Conservation (phyloP, 2,888 invertebrate genomes). For the Endotricha flammealis region DNA sequence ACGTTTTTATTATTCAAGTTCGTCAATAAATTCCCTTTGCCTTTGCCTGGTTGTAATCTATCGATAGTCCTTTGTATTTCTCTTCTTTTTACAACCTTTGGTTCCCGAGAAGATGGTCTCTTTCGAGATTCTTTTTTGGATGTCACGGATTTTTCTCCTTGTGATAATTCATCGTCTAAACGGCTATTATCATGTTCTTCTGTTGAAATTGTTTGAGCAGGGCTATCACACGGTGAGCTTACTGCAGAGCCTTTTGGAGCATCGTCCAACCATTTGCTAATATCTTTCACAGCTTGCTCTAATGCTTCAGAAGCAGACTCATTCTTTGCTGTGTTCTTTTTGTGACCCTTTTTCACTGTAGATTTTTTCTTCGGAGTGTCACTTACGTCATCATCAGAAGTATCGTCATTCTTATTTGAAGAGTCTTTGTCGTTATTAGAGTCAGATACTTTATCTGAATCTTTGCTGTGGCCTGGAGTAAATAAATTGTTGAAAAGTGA, state of each 20-base stretch:
- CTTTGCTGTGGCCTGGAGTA: constrained; percentile 37
- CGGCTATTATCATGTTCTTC: constrained; percentile 79
- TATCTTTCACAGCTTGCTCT: constrained; percentile 88
- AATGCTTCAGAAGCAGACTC: constrained; percentile 76
- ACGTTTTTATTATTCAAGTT: constrained; percentile 78
- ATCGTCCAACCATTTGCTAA: constrained; percentile 92
- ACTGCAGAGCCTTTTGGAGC: constrained; percentile 86
- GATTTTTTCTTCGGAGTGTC: constrained; percentile 40
- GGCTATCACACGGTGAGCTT: constrained; percentile 89
- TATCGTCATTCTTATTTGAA: constrained; percentile 31
- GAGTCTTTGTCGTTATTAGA: constrained; percentile 37
- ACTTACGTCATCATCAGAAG: constrained; percentile 36
- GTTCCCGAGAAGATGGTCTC: constrained; percentile 61
- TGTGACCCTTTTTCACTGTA: constrained; percentile 49
- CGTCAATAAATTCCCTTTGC: constrained; percentile 90
- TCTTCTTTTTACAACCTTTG: constrained; percentile 72
- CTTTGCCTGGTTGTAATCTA: constrained; percentile 90
- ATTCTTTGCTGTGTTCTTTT: constrained; percentile 70
- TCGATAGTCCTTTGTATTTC: constrained; percentile 91
- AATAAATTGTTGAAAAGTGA: constrained; percentile 53
- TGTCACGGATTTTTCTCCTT: constrained; percentile 50
- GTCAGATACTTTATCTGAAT: constrained; percentile 32
- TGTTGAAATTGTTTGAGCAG: constrained; percentile 81
- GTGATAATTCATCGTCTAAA: constrained; percentile 58
- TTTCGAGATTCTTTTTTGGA: constrained; percentile 69